Evolutionary conservation across 23 tunicate species (phyloP).

Genomic region (Phallusia fumigata): DNA sequence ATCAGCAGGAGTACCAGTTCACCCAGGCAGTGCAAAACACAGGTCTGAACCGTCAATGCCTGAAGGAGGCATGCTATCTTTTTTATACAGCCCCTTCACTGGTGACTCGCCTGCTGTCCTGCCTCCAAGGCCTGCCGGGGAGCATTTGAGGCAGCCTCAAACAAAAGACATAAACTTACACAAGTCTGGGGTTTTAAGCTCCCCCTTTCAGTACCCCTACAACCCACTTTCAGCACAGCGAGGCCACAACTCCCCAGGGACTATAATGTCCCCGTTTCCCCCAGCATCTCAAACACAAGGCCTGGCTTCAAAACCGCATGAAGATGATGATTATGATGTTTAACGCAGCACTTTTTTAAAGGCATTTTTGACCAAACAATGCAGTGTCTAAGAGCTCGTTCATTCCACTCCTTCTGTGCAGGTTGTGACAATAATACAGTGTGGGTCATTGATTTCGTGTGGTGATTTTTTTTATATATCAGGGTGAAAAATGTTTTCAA

Average conservation of each 20-base stretch:
- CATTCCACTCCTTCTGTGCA: not conserved
- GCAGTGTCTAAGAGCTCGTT: not conserved
- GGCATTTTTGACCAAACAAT: not conserved
- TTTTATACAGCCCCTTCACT: constrained; percentile 53
- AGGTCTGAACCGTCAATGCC: constrained; percentile 13
- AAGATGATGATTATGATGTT: constrained; percentile 52
- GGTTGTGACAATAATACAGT: no score
- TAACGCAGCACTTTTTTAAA: not conserved
- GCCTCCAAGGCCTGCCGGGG: not conserved
- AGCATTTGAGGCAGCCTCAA: not conserved
- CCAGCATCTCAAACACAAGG: not conserved
- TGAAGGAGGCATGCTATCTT: constrained; percentile 60
- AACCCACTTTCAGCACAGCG: constrained; percentile 27
- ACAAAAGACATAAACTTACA: constrained; percentile 3
- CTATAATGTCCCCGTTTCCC: not conserved
- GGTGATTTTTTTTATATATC: no score
- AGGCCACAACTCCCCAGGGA: not conserved
- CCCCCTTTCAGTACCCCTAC: constrained; percentile 28
- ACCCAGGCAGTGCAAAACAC: not conserved
- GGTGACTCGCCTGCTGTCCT: constrained; percentile 3
- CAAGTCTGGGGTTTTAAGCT: not conserved
- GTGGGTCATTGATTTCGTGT: no score
- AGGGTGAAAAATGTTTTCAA: no score
- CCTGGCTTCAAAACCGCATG: not conserved
- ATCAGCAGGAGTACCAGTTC: constrained; percentile 10